Evolutionary conservation across 2,888 invertebrate species (phyloP).

Genomic region (Helicoverpa assulta): DNA sequence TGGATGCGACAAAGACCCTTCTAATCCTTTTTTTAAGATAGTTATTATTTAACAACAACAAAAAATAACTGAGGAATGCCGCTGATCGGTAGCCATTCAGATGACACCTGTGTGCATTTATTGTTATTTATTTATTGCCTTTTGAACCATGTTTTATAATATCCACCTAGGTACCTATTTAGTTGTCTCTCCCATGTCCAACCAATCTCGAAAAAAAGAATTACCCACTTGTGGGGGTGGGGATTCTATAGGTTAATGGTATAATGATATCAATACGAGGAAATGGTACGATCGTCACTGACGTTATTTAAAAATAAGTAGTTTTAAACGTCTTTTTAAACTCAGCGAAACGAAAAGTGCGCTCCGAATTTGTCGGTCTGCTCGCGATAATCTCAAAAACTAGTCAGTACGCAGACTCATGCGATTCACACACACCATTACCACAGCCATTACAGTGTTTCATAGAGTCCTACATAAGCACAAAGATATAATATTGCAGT

Average conservation of each 20-base stretch:
- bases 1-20: constrained; percentile 67
- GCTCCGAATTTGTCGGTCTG: too few species aligned
- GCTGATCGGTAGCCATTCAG: constrained; percentile 73
- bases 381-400: too few species aligned
- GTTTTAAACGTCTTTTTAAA: too few species aligned
- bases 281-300: too few species aligned
- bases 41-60: constrained; percentile 46
- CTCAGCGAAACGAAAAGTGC: too few species aligned
- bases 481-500: too few species aligned
- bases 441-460: too few species aligned
- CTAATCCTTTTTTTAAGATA: constrained; percentile 52
- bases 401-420: too few species aligned
- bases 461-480: too few species aligned
- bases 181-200: background rate
- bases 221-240: background rate
- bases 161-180: constrained; percentile 5
- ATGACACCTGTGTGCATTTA: constrained; percentile 72
- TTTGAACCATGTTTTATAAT: constrained; percentile 12
- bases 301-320: too few species aligned
- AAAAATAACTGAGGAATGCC: constrained; percentile 65
- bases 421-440: too few species aligned
- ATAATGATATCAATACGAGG: background rate
- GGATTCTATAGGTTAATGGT: background rate
- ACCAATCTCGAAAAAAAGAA: too few species aligned
- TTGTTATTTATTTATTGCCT: constrained; percentile 49